Evolutionary conservation across 2,797 vertebrate species (phyloP).

Genomic region (Emydoidea blandingii): DNA sequence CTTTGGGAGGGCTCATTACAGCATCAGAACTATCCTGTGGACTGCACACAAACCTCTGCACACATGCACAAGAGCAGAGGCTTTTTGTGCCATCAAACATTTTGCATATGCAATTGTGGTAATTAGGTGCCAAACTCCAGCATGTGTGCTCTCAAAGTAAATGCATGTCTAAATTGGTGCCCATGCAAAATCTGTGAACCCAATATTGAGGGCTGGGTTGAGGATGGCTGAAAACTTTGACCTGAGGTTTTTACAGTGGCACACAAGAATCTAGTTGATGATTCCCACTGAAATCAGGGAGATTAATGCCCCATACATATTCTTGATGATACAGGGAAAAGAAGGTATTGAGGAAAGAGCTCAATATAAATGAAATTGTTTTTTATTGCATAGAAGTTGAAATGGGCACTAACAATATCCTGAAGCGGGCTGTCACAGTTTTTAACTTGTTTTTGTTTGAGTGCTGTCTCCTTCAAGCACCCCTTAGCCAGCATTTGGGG

Average conservation of each 20-base stretch:
- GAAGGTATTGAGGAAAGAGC: rapidly evolving
- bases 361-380: neutral
- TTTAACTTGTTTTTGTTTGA: neutral
- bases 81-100: neutral
- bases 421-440: neutral
- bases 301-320: neutral
- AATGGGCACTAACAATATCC: rapidly evolving
- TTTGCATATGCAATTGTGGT: rapidly evolving
- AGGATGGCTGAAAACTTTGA: neutral
- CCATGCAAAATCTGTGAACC: neutral
- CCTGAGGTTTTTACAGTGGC: neutral
- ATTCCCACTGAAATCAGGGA: neutral
- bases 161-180: neutral
- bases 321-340: neutral
- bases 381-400: rapidly evolving
- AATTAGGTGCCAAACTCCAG: neutral
- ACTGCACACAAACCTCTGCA: neutral
- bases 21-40: neutral
- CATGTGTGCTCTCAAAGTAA: neutral
- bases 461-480: neutral
- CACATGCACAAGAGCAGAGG: neutral
- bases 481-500: neutral
- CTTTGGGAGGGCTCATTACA: neutral
- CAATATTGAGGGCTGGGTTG: neutral
- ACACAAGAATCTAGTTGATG: neutral